These are phyloP conservation scores for Diplosoma virens DNA, from an alignment of 23 tunicate genomes.

Conservation along the genomic window DNA sequence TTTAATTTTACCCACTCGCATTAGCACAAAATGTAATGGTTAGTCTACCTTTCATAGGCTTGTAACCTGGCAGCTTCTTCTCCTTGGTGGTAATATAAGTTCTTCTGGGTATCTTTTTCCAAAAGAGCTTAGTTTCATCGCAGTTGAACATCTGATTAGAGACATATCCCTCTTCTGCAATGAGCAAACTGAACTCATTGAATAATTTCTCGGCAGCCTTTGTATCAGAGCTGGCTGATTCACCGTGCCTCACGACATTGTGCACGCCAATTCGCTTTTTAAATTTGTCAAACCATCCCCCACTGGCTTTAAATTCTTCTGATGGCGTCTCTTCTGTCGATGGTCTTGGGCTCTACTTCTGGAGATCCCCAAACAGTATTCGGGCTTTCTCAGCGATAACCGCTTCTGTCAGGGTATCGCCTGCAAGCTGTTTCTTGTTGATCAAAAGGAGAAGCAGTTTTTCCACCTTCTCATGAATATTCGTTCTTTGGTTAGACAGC, in stretches of 20 bases:
- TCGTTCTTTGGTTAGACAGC: slow-evolving; percentile 22
- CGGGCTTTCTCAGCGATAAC: slow-evolving; percentile 19
- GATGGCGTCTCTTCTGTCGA: slow-evolving; percentile 9
- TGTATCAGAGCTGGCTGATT: too few species aligned
- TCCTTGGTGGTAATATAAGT: too few species aligned
- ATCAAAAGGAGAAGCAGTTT: slow-evolving; percentile 19
- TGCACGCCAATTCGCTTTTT: slow-evolving; percentile 16
- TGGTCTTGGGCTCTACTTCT: background rate
- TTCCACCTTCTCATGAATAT: slow-evolving; percentile 7
- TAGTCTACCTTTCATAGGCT: too few species aligned
- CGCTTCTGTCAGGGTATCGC: slow-evolving; percentile 1
- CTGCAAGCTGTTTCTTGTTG: slow-evolving; percentile 17
- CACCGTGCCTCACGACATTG: background rate
- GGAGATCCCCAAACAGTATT: slow-evolving; percentile 6
- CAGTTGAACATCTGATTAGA: too few species aligned
- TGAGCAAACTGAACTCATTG: too few species aligned
- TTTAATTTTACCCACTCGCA: too few species aligned
- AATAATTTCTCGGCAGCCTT: too few species aligned
- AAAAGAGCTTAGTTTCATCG: too few species aligned
- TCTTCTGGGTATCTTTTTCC: too few species aligned
- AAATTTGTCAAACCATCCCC: slow-evolving; percentile 12
- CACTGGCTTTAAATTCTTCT: slow-evolving; percentile 14
- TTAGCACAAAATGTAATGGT: too few species aligned
- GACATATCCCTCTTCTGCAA: too few species aligned
- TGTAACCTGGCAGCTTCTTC: too few species aligned